These are phyloP conservation scores for Sakesphorus luctuosus DNA, from an alignment of 2,113 vertebrate species.

Conservation along the genomic window DNA sequence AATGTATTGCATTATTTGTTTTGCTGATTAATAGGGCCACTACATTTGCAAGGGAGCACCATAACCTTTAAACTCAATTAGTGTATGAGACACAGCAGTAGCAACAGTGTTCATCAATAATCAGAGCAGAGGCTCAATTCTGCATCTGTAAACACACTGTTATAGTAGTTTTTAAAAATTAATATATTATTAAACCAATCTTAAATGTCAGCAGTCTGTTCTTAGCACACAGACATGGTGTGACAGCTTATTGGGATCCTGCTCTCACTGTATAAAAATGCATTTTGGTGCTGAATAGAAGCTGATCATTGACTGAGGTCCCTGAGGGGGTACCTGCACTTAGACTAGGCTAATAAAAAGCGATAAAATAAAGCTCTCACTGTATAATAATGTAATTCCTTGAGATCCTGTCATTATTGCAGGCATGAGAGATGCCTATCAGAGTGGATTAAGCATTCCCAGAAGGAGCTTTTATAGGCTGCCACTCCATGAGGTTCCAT, in stretches of 20 bases:
- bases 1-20: constrained; percentile 17
- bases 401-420: background rate
- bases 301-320: background rate
- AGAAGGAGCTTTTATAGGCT: background rate
- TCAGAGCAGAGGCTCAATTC: constrained; percentile 44
- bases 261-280: background rate
- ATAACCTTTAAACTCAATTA: constrained; percentile 73
- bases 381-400: constrained; percentile 16
- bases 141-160: constrained; percentile 53
- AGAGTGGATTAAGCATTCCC: background rate
- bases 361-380: background rate
- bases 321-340: background rate
- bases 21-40: constrained; percentile 49
- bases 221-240: background rate
- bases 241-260: constrained; percentile 35
- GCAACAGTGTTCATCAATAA: constrained; percentile 37
- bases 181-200: constrained; percentile 67
- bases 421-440: background rate
- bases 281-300: background rate
- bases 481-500: background rate
- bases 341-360: constrained; percentile 12
- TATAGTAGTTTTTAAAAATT: constrained; percentile 52
- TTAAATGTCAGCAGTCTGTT: constrained; percentile 68
- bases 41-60: constrained; percentile 34
- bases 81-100: constrained; percentile 15